A percentile compares a stretch with the other conserved stretches of the same genome.
Conservation (phyloP, 2,797 vertebrate genomes). For the Sebastolobus altivelis region DNA sequence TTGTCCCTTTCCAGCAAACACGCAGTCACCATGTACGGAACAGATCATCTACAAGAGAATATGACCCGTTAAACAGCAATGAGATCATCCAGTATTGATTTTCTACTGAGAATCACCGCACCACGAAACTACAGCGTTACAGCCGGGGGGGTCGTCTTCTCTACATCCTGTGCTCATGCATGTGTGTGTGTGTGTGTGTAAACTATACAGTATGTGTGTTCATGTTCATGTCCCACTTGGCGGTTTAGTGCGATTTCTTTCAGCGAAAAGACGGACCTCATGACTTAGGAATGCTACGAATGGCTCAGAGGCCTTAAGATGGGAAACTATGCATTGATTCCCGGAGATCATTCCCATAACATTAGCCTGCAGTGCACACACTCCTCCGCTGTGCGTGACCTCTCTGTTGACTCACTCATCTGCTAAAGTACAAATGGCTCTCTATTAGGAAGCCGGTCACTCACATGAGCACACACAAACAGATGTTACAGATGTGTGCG, state of each 20-base stretch:
- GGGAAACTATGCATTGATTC: constrained; percentile 76
- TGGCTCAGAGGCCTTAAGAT: constrained; percentile 73
- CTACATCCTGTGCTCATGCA: constrained; percentile 41
- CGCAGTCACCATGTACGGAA: constrained; percentile 18
- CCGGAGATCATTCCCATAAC: constrained; percentile 64
- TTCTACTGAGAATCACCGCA: constrained; percentile 49
- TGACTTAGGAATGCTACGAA: constrained; percentile 78
- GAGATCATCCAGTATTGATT: constrained; percentile 79
- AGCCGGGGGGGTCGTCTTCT: constrained; percentile 40
- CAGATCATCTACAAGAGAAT: constrained; percentile 46
- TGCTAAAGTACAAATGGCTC: constrained; percentile 19
- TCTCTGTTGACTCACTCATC: constrained; percentile 53
- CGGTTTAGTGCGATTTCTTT: constrained; percentile 48
- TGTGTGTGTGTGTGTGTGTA: constrained; percentile 10
- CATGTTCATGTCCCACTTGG: constrained; percentile 50
- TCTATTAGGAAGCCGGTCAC: constrained; percentile 30
- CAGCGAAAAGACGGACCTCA: constrained; percentile 60
- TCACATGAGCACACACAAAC: constrained; percentile 11
- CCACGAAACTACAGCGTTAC: constrained; percentile 43
- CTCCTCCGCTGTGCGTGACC: constrained; percentile 44
- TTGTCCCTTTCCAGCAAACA: constrained; percentile 18
- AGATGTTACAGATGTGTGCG: constrained; percentile 8
- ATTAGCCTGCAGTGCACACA: constrained; percentile 28
- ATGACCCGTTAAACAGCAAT: constrained; percentile 70
- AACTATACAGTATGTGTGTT: constrained; percentile 1